Evolutionary conservation across 2,888 invertebrate species (phyloP).

Genomic region (Pelosia muscerda): DNA sequence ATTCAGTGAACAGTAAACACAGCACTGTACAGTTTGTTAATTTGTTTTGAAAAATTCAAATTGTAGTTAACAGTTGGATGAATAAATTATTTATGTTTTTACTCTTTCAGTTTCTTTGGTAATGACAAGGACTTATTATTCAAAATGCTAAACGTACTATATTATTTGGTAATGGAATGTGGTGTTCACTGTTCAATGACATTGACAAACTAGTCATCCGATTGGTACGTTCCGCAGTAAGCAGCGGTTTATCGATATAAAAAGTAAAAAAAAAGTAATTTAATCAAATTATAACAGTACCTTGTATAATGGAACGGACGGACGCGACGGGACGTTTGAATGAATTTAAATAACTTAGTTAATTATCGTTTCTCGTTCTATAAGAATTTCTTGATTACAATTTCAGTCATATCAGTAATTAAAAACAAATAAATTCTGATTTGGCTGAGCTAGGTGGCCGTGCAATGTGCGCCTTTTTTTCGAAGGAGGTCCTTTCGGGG

Average conservation of each 20-base stretch:
- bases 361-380: neutral
- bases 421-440: no score
- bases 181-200: neutral
- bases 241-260: neutral
- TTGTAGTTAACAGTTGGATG: slow-evolving; percentile 23
- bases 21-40: neutral
- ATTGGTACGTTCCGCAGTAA: slow-evolving; percentile 4
- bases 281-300: neutral
- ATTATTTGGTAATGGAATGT: neutral
- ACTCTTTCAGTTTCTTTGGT: neutral
- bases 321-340: neutral
- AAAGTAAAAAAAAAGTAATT: neutral
- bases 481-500: no score
- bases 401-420: no score
- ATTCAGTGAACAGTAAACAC: neutral
- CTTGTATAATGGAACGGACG: neutral
- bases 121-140: neutral
- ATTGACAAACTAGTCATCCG: neutral
- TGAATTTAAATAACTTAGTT: neutral
- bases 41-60: slow-evolving; percentile 41
- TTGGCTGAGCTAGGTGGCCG: no score
- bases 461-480: no score
- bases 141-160: neutral
- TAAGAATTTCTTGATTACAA: neutral
- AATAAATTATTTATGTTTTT: neutral